A percentile compares a stretch with the other conserved stretches of the same genome.
phyloP scores from a whole-genome alignment of 1,140 invertebrate species.

The Laodelphax striatellus region DNA sequence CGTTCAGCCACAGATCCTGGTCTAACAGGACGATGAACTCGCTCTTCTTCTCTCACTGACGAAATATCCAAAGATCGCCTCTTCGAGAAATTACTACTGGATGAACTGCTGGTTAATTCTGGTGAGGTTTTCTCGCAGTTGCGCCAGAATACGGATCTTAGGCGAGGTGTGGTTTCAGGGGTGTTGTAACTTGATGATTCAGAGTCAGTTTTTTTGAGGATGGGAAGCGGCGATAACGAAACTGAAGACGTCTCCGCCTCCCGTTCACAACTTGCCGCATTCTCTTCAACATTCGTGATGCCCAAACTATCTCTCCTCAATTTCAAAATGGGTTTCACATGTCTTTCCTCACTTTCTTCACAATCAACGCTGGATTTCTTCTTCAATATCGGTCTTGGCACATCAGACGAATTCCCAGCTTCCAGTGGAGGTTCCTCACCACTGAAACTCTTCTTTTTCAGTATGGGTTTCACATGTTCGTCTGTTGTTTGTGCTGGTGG shows the following conservation, averaged over 20 bases:
- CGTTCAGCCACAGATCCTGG: constrained; percentile 21
- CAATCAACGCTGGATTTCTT: constrained; percentile 70
- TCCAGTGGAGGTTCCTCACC: constrained; percentile 36
- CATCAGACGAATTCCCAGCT: constrained; percentile 29
- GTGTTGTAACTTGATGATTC: neutral
- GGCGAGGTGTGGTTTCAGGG: no score
- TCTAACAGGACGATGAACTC: neutral
- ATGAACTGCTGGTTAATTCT: no score
- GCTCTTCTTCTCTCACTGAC: neutral
- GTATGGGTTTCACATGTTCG: constrained; percentile 59
- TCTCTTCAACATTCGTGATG: no score
- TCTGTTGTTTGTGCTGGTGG: constrained; percentile 30
- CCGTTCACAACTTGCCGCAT: no score
- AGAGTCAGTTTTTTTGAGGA: constrained; percentile 11
- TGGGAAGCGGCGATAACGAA: constrained; percentile 7
- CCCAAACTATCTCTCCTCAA: constrained; percentile 23
- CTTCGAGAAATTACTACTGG: neutral
- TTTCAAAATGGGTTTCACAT: constrained; percentile 69
- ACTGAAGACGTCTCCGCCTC: no score
- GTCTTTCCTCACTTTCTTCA: constrained; percentile 55
- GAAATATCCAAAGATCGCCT: constrained; percentile 1
- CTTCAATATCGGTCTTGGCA: constrained; percentile 65
- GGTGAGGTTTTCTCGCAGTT: no score
- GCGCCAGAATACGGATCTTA: no score
- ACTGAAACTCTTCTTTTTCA: constrained; percentile 55